Evolutionary conservation across 2,797 vertebrate species (phyloP).

Genomic region (Silurus lanzhouensis): DNA sequence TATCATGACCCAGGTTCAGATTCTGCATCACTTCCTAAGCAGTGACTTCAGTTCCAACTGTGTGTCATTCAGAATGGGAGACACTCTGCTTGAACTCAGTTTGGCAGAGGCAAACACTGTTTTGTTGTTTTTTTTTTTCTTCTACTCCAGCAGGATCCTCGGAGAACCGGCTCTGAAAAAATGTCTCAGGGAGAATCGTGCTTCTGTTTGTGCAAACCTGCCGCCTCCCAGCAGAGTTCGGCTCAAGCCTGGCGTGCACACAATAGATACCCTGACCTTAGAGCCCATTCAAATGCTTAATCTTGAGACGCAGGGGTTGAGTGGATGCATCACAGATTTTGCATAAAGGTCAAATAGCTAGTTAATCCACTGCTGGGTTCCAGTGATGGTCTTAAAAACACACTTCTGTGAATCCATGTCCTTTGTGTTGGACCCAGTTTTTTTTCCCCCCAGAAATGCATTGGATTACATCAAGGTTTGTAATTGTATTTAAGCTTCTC

Average conservation of each 20-base stretch:
- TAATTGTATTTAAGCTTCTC: slow-evolving; percentile 1
- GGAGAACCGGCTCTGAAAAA: slow-evolving; percentile 24
- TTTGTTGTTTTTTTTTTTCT: slow-evolving; percentile 24
- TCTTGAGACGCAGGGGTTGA: slow-evolving; percentile 52
- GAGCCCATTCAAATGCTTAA: slow-evolving; percentile 54
- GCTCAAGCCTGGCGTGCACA: slow-evolving; percentile 42
- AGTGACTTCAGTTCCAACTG: slow-evolving; percentile 32
- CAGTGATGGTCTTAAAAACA: slow-evolving; percentile 37
- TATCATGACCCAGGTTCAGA: slow-evolving; percentile 2
- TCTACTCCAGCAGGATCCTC: slow-evolving; percentile 20
- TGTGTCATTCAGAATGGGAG: slow-evolving; percentile 33
- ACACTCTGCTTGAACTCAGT: slow-evolving; percentile 44
- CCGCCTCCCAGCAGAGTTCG: slow-evolving; percentile 18
- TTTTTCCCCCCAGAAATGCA: too few relatives aligned
- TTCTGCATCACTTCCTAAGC: not conserved
- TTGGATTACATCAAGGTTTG: not conserved
- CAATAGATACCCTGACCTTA: slow-evolving; percentile 54
- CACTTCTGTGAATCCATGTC: slow-evolving; percentile 25
- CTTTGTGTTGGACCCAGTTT: not conserved
- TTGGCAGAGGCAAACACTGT: slow-evolving; percentile 19
- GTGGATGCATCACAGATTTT: slow-evolving; percentile 52
- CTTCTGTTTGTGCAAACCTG: slow-evolving; percentile 39
- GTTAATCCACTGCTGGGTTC: slow-evolving; percentile 52
- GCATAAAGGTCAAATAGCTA: slow-evolving; percentile 55
- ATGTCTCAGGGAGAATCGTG: slow-evolving; percentile 28